phyloP scores from a whole-genome alignment of 2,888 invertebrate genomes.

The Eupithecia abbreviata region DNA sequence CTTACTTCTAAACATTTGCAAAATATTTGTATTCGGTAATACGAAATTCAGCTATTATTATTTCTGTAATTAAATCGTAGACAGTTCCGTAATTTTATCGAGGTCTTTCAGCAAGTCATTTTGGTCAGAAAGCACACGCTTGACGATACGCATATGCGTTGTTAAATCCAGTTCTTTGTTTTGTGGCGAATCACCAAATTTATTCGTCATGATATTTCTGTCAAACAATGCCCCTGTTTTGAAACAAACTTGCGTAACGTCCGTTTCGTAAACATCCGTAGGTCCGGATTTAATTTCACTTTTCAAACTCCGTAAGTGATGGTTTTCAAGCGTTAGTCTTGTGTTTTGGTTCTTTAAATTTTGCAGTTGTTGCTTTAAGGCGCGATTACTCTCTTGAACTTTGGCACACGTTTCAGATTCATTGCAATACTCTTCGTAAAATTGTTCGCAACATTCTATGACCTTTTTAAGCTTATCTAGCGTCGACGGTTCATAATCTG shows the following conservation, averaged over 20 bases:
- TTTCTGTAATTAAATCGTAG: conserved; percentile 53
- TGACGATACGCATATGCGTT: conserved; percentile 59
- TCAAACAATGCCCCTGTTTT: not conserved
- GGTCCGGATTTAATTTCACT: conserved; percentile 4
- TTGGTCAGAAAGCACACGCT: conserved; percentile 62
- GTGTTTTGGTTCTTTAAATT: conserved; percentile 48
- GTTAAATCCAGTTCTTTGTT: conserved; percentile 50
- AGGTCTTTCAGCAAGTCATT: conserved; percentile 55
- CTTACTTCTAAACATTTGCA: not conserved
- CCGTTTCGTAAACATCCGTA: too few relatives aligned
- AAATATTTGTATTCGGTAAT: not conserved
- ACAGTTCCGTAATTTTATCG: not conserved
- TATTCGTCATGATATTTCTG: not conserved
- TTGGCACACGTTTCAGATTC: conserved; percentile 53
- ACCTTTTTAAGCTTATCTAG: conserved; percentile 60
- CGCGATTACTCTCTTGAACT: conserved; percentile 59
- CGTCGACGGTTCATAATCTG: conserved; percentile 46
- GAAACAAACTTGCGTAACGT: not conserved
- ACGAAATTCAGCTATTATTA: not conserved
- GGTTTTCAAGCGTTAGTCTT: conserved; percentile 48
- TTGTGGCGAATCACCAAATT: conserved; percentile 23
- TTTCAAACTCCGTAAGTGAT: conserved; percentile 21
- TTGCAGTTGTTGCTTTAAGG: conserved; percentile 52
- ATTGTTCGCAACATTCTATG: conserved; percentile 60
- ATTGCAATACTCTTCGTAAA: conserved; percentile 59